Conservation (phyloP, 2,797 vertebrate genomes). For the Euphonia xanthogaster region DNA sequence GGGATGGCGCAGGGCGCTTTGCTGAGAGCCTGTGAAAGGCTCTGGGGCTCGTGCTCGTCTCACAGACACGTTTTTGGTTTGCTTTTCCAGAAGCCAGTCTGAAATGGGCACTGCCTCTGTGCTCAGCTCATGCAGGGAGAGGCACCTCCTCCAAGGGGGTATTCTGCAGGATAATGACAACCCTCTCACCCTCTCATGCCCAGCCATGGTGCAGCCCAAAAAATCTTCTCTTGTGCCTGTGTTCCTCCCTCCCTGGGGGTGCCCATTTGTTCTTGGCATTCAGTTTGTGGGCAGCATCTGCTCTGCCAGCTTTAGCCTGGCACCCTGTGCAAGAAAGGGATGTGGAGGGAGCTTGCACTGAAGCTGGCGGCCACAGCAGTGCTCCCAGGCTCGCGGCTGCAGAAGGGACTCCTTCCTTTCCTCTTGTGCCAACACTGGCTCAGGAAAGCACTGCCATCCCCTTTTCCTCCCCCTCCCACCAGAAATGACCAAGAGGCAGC, state of each 20-base stretch:
- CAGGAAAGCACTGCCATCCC: neutral
- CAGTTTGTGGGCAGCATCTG: neutral
- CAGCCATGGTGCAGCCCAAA: neutral
- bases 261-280: accelerated
- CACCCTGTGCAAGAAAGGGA: accelerated
- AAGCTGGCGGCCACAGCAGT: neutral
- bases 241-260: neutral
- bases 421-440: neutral
- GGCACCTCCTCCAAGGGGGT: neutral
- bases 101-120: neutral
- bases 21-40: slow-evolving; percentile 51
- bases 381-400: accelerated
- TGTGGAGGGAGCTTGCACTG: neutral
- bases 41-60: neutral
- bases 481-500: neutral
- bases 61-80: neutral
- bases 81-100: neutral
- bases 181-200: accelerated
- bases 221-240: neutral
- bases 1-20: slow-evolving; percentile 5
- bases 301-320: neutral
- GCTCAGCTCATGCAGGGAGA: neutral
- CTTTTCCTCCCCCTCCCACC: neutral
- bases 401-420: neutral
- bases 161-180: neutral